A percentile compares a stretch with the other conserved stretches of the same genome.
Evolutionary conservation across 2,113 vertebrate species (phyloP).

Genomic region (Oenanthe oenanthe): DNA sequence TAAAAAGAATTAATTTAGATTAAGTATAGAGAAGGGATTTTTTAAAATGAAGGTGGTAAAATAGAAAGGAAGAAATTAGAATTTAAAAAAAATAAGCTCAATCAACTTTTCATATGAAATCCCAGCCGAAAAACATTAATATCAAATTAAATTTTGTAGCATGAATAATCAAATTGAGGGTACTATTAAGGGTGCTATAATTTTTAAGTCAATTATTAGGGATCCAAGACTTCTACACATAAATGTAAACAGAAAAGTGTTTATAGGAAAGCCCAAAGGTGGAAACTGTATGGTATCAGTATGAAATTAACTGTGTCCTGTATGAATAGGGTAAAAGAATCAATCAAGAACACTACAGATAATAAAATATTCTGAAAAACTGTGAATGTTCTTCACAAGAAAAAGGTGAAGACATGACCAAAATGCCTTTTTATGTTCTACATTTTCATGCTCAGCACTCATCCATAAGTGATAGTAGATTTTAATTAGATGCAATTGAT

Average conservation of each 20-base stretch:
- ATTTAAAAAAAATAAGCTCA: background rate
- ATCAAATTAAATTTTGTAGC: background rate
- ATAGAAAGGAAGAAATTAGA: background rate
- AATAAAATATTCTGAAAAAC: background rate
- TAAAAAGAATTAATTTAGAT: background rate
- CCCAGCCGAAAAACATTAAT: background rate
- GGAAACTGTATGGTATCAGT: background rate
- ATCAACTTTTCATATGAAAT: background rate
- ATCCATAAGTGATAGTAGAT: background rate
- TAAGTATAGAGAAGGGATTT: background rate
- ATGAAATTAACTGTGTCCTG: background rate
- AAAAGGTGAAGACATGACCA: background rate
- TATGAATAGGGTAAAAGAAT: background rate
- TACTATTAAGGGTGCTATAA: background rate
- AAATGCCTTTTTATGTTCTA: background rate
- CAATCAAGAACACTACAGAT: background rate
- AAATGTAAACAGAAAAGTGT: background rate
- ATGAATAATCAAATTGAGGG: background rate
- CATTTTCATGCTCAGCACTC: background rate
- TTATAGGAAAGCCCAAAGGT: background rate
- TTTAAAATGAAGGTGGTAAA: background rate
- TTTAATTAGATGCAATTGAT: background rate
- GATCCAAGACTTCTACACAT: background rate
- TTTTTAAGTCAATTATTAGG: background rate
- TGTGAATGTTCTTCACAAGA: background rate